These are phyloP conservation scores for Reinhardtius hippoglossoides DNA, from an alignment of 2,113 vertebrate genomes.

Conservation along the genomic window DNA sequence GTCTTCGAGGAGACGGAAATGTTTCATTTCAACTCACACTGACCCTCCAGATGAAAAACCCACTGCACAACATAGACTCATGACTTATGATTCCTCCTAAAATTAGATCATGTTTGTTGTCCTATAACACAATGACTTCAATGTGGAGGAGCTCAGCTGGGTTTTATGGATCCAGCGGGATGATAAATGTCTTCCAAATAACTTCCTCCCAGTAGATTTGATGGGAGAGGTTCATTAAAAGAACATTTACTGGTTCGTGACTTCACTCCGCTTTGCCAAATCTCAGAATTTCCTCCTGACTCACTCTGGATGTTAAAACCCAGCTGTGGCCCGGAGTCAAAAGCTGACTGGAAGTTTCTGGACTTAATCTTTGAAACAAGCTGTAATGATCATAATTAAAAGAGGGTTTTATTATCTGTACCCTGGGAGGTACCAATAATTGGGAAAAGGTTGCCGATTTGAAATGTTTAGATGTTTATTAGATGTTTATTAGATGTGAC, in stretches of 20 bases:
- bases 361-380: neutral
- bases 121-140: slow-evolving; percentile 1
- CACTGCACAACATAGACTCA: neutral
- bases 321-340: neutral
- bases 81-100: slow-evolving; percentile 1
- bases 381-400: neutral
- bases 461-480: too few relatives aligned
- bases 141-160: neutral
- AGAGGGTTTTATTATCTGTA: neutral
- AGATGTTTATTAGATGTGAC: too few relatives aligned
- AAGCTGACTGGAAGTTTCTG: neutral
- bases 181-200: neutral
- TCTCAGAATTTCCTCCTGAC: neutral
- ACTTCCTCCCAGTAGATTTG: neutral
- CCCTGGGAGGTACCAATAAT: neutral
- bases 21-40: neutral
- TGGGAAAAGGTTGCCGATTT: too few relatives aligned
- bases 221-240: neutral
- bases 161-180: slow-evolving; percentile 14
- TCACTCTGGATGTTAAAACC: neutral
- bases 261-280: neutral
- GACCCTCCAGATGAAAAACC: neutral
- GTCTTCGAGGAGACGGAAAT: neutral
- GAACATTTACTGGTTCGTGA: neutral
- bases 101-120: slow-evolving; percentile 24